These are phyloP conservation scores for Oryzias dopingdopingensis DNA, from an alignment of 2,797 vertebrate genomes.

Conservation along the genomic window DNA sequence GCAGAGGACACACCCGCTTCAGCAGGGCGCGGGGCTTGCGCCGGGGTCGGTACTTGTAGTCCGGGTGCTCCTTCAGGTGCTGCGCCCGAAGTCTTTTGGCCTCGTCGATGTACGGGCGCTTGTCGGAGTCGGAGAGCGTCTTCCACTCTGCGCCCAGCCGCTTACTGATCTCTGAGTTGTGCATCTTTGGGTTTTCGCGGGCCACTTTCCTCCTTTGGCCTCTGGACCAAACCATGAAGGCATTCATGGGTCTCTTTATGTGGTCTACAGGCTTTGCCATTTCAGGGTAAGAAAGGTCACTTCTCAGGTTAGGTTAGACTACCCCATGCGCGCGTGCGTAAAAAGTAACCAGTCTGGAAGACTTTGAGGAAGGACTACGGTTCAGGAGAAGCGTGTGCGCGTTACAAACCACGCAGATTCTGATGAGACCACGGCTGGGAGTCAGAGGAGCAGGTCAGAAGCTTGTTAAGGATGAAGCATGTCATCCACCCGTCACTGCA, in stretches of 20 bases:
- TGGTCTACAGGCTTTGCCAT: constrained; percentile 77
- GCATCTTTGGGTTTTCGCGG: constrained; percentile 97
- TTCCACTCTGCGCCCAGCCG: constrained; percentile 95
- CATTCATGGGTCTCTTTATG: constrained; percentile 96
- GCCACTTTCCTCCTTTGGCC: constrained; percentile 95
- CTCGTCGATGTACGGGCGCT: constrained; percentile 95
- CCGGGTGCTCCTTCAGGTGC: constrained; percentile 97
- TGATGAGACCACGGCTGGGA: constrained; percentile 41
- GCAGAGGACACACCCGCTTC: constrained; percentile 90
- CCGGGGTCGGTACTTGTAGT: constrained; percentile 97
- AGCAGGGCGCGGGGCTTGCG: constrained; percentile 90
- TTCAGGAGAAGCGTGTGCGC: too few species aligned
- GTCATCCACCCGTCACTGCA: constrained; percentile 64
- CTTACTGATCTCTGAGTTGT: constrained; percentile 98
- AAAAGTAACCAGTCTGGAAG: constrained; percentile 29
- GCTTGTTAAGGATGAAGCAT: constrained; percentile 64
- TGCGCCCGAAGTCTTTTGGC: constrained; percentile 93
- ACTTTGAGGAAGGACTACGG: not conserved
- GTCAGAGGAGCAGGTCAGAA: constrained; percentile 56
- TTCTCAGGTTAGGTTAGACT: constrained; percentile 21
- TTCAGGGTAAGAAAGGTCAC: constrained; percentile 14
- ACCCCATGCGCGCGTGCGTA: constrained; percentile 43
- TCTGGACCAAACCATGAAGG: constrained; percentile 98
- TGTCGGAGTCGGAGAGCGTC: constrained; percentile 90
- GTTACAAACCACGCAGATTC: constrained; percentile 7